Base-by-base conservation (phyloP, 2,888 invertebrate genomes). In the Machimus atricapillus region DNA sequence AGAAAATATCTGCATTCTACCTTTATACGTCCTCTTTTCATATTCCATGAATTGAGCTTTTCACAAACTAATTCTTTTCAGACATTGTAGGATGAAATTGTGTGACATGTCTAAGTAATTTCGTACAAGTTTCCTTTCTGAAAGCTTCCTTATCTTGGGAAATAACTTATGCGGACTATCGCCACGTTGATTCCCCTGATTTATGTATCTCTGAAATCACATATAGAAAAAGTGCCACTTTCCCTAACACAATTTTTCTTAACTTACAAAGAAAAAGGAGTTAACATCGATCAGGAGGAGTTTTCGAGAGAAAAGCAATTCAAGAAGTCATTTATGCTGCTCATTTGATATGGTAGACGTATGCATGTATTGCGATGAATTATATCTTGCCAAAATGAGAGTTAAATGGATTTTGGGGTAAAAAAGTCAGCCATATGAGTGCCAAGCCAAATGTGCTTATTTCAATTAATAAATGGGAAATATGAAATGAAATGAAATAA, bases 211-310 rank as follows among this genome's bases (percentile, higher is more conserved):
- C 43, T 40, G 43, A 78, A 78, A 37, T 78, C 78, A 43, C 46
- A 78, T 23, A 19, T 7, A 40, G 46, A 19, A 43, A 78, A 19
- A 78, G 43, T 23, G 78, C 46, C 46, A 9, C 12, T 78, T 43
- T 37, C 19, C 34, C 27, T 76, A 34, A 76, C 34, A 76, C 76
- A 76, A 76, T 76, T 78, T 78, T 78, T 37, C 78, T 46, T 43
- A 40, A 78, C 23, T 78, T 78, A 43, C 78, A 78, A 43, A 78
- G 40, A 78, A 43, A 43, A 78, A 78, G 78, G 23, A 43, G 78
- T 78, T 78, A 78, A 78, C 78, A 78, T 78, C 78, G 46, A 78
- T 78, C 43, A 78, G 43, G 40, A 78, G 78, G 78, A 78, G 78
- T 43, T 78, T 78, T 19, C 23, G 40, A 37, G 16, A 46, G 78